Conservation (phyloP, 2,113 vertebrate genomes). For the Probosciger aterrimus region DNA sequence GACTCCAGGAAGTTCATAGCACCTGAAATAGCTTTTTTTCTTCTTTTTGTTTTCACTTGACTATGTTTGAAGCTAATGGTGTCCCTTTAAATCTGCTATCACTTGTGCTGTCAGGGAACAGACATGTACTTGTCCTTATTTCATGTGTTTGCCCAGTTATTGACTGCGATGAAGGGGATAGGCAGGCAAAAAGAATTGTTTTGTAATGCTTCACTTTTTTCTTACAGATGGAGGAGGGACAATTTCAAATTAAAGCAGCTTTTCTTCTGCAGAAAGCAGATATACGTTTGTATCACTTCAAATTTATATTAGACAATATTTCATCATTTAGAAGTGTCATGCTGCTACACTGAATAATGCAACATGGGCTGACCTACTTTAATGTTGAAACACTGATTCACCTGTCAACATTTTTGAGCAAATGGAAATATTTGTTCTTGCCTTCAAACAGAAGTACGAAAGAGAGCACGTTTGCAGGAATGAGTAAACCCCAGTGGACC, state of each 20-base stretch:
- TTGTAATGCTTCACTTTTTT: background rate
- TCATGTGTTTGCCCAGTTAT: background rate
- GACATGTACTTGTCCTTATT: background rate
- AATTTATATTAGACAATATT: background rate
- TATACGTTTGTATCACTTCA: background rate
- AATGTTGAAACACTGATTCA: background rate
- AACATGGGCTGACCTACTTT: background rate
- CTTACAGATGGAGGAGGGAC: background rate
- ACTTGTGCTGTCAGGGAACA: background rate
- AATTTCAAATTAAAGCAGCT: background rate
- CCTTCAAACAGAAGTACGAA: background rate
- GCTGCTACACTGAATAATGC: conserved; percentile 29
- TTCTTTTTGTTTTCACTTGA: background rate
- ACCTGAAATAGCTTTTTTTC: background rate
- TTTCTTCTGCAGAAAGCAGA: background rate
- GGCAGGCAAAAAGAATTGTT: background rate
- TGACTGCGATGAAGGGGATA: background rate
- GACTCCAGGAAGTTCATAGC: background rate
- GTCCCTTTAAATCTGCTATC: background rate
- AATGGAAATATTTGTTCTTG: conserved; percentile 34
- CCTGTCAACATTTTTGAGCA: conserved; percentile 1
- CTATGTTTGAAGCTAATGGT: background rate
- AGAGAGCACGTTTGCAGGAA: background rate
- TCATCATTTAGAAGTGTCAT: conserved; percentile 4
- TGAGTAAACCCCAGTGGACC: background rate